phyloP scores from a whole-genome alignment of 2,113 vertebrate species.

The Hystrix cristata region DNA sequence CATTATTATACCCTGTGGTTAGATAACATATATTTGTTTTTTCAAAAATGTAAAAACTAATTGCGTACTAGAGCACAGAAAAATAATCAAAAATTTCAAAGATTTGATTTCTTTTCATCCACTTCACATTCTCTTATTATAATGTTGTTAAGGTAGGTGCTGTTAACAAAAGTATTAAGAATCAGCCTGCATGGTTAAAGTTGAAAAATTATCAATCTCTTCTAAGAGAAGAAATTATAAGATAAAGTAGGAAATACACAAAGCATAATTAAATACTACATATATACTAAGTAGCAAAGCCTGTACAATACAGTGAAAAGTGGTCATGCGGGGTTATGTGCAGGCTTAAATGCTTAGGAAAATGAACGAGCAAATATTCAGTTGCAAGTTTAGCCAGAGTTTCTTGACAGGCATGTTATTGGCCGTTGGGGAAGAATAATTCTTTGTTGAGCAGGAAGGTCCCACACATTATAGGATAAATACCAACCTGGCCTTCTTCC shows the following conservation, averaged over 20 bases:
- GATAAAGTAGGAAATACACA: neutral
- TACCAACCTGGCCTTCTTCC: neutral
- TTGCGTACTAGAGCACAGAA: neutral
- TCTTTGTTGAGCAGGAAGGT: slow-evolving; percentile 28
- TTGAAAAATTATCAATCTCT: neutral
- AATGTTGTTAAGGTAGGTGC: neutral
- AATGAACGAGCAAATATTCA: neutral
- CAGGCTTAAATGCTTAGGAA: neutral
- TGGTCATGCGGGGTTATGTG: neutral
- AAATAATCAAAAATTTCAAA: neutral
- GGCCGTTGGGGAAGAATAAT: slow-evolving; percentile 30
- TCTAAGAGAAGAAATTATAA: neutral
- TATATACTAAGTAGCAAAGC: neutral
- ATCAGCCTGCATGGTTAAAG: neutral
- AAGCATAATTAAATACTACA: neutral
- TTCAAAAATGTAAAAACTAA: neutral
- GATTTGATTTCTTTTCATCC: neutral
- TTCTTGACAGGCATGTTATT: slow-evolving; percentile 4
- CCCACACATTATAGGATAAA: neutral
- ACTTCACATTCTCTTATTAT: neutral
- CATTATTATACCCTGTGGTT: neutral
- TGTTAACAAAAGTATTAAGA: neutral
- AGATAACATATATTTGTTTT: neutral
- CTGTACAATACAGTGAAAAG: neutral
- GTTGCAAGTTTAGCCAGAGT: neutral